A percentile compares a stretch with the other conserved stretches of the same genome.
Conservation (phyloP, 2,888 invertebrate genomes). For the Leucania comma region DNA sequence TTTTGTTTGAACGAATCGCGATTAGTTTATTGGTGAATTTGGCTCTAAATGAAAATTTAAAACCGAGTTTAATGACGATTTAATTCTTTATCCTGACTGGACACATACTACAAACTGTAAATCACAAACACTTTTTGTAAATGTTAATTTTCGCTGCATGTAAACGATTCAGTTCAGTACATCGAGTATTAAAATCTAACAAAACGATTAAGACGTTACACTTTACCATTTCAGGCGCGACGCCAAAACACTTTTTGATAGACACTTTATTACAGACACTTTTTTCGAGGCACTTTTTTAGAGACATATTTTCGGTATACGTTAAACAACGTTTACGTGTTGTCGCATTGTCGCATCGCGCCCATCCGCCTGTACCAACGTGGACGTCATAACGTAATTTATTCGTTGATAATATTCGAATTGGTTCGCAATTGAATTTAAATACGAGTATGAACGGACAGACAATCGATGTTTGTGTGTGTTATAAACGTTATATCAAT, state of each 20-base stretch:
- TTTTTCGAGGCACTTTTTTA: no score
- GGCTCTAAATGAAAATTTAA: no score
- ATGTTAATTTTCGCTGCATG: slow-evolving; percentile 2
- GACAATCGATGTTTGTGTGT: slow-evolving; percentile 57
- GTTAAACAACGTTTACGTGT: no score
- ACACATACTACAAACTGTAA: no score
- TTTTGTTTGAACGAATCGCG: no score
- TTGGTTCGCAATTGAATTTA: slow-evolving; percentile 64
- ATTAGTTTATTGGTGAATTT: no score
- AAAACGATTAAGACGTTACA: slow-evolving; percentile 52
- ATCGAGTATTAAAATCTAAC: slow-evolving; percentile 59
- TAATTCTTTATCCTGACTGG: no score
- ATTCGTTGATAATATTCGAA: slow-evolving; percentile 67
- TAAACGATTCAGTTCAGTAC: slow-evolving; percentile 34
- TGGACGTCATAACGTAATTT: slow-evolving; percentile 70
- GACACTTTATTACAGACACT: no score
- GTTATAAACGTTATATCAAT: slow-evolving; percentile 48
- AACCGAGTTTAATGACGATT: no score
- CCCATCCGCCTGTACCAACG: slow-evolving; percentile 43
- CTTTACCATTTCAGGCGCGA: background rate
- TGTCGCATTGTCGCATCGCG: background rate
- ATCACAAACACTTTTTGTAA: slow-evolving; percentile 1
- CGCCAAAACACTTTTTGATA: background rate
- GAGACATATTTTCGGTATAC: no score
- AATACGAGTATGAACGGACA: slow-evolving; percentile 51